phyloP scores from a whole-genome alignment of 2,797 vertebrate species.

The Karalla daura region DNA sequence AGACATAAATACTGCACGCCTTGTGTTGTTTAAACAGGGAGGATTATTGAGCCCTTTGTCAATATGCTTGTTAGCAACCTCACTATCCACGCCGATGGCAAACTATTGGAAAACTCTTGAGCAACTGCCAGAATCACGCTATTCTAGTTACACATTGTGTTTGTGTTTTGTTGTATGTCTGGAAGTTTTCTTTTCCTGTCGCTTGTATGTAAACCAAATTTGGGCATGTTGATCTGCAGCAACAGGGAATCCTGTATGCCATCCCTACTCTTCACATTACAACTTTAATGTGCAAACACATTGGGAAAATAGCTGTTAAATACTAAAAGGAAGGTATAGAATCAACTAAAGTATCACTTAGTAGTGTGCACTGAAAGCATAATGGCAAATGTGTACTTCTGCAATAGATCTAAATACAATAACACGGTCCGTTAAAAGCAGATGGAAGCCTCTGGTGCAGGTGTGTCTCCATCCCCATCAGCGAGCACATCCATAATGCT shows the following conservation, averaged over 20 bases:
- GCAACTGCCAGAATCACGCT: background rate
- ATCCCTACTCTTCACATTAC: background rate
- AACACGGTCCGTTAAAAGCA: constrained; percentile 9
- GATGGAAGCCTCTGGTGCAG: constrained; percentile 51
- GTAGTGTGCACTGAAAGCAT: too few species aligned
- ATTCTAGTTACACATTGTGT: background rate
- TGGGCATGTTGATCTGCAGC: background rate
- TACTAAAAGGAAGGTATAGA: background rate
- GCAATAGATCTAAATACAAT: background rate
- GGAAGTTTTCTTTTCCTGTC: background rate
- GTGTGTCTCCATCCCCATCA: constrained; percentile 62
- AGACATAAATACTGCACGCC: background rate
- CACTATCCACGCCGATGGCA: too few species aligned
- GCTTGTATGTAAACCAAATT: background rate
- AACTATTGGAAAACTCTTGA: too few species aligned
- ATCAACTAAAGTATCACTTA: background rate
- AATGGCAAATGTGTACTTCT: background rate
- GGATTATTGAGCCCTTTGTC: background rate
- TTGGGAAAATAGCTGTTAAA: background rate
- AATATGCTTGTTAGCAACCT: too few species aligned
- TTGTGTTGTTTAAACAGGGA: too few species aligned
- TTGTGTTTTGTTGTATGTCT: background rate
- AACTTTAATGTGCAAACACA: background rate
- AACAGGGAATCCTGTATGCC: background rate
- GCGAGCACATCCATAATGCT: constrained; percentile 72